A percentile compares a stretch with the other conserved stretches of the same genome.
These are phyloP conservation scores for Drosophila athabasca DNA, from an alignment of 1,140 invertebrate genomes.

Conservation along the genomic window DNA sequence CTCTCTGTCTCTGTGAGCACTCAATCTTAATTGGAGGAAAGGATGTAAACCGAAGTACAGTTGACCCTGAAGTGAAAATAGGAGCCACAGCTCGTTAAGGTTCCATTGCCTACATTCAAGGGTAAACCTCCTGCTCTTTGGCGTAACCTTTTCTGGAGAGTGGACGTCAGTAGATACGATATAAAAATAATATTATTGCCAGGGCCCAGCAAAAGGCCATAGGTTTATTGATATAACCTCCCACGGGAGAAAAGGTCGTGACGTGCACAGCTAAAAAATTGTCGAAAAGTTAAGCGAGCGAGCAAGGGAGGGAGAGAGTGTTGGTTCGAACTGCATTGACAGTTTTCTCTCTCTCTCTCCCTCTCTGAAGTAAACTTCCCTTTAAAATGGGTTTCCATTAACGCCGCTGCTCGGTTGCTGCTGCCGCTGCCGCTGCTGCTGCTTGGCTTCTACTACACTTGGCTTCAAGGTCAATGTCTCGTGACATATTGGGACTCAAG, in stretches of 20 bases:
- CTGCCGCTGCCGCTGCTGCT: too few relatives aligned
- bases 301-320: neutral
- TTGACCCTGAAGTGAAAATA: slow-evolving; percentile 21
- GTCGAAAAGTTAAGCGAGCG: slow-evolving; percentile 8
- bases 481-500: slow-evolving; percentile 5
- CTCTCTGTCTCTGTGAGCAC: neutral
- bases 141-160: too few relatives aligned
- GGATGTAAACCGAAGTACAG: slow-evolving; percentile 1
- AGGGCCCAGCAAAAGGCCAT: neutral
- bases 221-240: slow-evolving; percentile 20
- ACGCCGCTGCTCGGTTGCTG: neutral
- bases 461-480: slow-evolving; percentile 17
- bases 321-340: too few relatives aligned
- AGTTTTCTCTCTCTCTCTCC: too few relatives aligned
- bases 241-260: slow-evolving; percentile 8
- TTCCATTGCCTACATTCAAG: slow-evolving; percentile 4
- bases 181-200: too few relatives aligned
- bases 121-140: too few relatives aligned
- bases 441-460: neutral
- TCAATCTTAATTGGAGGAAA: slow-evolving; percentile 32
- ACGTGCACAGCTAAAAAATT: slow-evolving; percentile 10
- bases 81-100: slow-evolving; percentile 3
- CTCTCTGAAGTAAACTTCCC: too few relatives aligned
- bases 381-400: slow-evolving; percentile 1
- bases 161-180: too few relatives aligned